Conservation (phyloP, 1,140 invertebrate genomes). For the Druon quercuslanigerum region DNA sequence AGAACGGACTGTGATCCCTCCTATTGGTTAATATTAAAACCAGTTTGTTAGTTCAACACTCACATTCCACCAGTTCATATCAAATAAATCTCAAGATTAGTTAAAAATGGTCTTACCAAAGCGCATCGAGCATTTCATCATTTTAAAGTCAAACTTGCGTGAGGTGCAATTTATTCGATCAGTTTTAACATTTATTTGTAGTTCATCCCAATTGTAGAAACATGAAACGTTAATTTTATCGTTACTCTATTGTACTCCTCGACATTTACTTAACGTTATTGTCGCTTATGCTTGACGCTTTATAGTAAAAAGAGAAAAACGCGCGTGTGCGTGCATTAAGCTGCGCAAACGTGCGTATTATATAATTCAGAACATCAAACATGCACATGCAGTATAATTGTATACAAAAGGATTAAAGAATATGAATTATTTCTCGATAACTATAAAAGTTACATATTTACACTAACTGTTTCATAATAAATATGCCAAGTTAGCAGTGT, state of each 20-base stretch:
- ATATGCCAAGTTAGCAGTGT: background rate
- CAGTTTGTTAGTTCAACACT: background rate
- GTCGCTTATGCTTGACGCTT: conserved; percentile 23
- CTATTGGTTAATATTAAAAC: background rate
- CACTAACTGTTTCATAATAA: background rate
- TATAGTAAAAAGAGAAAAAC: conserved; percentile 49
- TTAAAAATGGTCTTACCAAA: conserved; percentile 11
- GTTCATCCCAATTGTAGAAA: background rate
- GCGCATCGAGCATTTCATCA: conserved; percentile 1
- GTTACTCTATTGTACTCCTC: conserved; percentile 17
- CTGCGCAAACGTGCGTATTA: conserved; percentile 50
- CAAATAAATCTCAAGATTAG: conserved; percentile 4
- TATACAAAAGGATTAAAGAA: conserved; percentile 11
- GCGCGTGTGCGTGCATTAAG: conserved; percentile 51
- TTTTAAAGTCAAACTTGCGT: background rate
- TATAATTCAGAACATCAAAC: conserved; percentile 51
- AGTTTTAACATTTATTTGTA: background rate
- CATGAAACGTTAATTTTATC: conserved; percentile 1
- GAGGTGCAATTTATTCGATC: background rate
- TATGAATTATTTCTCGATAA: background rate
- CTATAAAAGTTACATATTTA: background rate
- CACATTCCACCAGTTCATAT: background rate
- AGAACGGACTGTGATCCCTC: no score
- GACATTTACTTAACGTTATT: background rate
- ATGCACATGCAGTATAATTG: conserved; percentile 61